These are phyloP conservation scores for Zophobas atratus DNA, from an alignment of 1,140 invertebrate genomes.

Conservation along the genomic window DNA sequence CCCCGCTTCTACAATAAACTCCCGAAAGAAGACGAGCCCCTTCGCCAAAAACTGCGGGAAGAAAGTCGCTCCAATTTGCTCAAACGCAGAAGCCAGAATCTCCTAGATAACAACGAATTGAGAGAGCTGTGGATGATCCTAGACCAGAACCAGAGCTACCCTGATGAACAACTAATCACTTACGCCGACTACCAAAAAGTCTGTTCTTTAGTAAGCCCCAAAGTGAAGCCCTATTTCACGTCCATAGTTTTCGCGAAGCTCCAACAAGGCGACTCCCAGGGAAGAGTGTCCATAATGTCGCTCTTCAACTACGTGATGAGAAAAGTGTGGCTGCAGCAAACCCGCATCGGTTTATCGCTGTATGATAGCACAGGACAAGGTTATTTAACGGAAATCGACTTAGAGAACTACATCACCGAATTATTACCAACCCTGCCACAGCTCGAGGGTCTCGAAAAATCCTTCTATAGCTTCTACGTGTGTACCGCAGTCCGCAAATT, in stretches of 20 bases:
- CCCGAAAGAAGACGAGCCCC: constrained; percentile 81
- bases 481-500: constrained; percentile 97
- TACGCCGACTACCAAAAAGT: constrained; percentile 90
- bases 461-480: constrained; percentile 96
- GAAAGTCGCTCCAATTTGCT: constrained; percentile 90
- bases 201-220: constrained; percentile 74
- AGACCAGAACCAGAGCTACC: constrained; percentile 83
- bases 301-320: constrained; percentile 97
- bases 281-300: constrained; percentile 85
- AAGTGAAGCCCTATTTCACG: constrained; percentile 83
- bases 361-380: constrained; percentile 96
- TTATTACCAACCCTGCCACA: constrained; percentile 92
- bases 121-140: constrained; percentile 88
- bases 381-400: constrained; percentile 90
- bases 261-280: constrained; percentile 86
- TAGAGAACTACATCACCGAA: constrained; percentile 96
- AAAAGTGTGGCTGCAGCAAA: constrained; percentile 95
- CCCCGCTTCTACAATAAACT: constrained; percentile 87
- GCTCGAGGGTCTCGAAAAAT: constrained; percentile 90
- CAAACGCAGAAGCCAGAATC: constrained; percentile 85
- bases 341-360: constrained; percentile 91
- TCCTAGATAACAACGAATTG: constrained; percentile 90
- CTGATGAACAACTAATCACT: constrained; percentile 88
- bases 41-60: constrained; percentile 87
- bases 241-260: constrained; percentile 90